Base-by-base conservation (phyloP, 2,797 vertebrate genomes). In the Gambelia wislizenii region DNA sequence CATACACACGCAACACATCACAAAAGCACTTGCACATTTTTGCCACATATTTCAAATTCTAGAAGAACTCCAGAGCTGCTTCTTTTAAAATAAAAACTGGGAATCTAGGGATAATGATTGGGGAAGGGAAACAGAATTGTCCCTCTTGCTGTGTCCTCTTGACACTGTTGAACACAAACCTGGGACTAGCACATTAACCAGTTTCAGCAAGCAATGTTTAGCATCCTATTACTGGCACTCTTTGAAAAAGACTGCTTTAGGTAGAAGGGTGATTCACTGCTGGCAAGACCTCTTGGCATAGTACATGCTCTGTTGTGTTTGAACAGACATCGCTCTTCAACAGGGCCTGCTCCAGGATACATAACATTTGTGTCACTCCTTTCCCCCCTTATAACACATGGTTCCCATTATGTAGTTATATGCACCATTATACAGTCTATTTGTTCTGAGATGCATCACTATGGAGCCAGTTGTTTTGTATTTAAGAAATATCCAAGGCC, bases 181-280 rank as follows among this genome's bases (percentile, higher is more conserved):
- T n/a, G n/a, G 5, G 16, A 16, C 6, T 42, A 75, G 39, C n/a
- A 3, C 72, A 42, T 74, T 12, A 67, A 30, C 22, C 64, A 67
- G 64, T 83, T 54, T 89, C 69, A 84, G 81, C 69, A 81, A 89
- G 44, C 14, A 88, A 72, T 90, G 89, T 83, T 86, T 94, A 93
- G 89, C 54, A 78, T 1, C 1, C 69, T 25, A 64, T 49, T 67
- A 86, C 2, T 91, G 94, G 91, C 90, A 90, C n/a, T 6, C 20
- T 20, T 4, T 4, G 9, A 20, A 85, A 77, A 84, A 64, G 87
- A 93, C 84, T 85, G 83, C n/a, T 91, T 91, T 91, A 89, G 49
- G 91, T 91, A 89, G 49, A 84, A 0, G 88, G 74, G 83, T 95
- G 90, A 95, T 87, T 94, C 94, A 18, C 90, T 91, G 91, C 92